Evolutionary conservation across 2,888 invertebrate species (phyloP).

Genomic region (Cataglyphis altisquamis): DNA sequence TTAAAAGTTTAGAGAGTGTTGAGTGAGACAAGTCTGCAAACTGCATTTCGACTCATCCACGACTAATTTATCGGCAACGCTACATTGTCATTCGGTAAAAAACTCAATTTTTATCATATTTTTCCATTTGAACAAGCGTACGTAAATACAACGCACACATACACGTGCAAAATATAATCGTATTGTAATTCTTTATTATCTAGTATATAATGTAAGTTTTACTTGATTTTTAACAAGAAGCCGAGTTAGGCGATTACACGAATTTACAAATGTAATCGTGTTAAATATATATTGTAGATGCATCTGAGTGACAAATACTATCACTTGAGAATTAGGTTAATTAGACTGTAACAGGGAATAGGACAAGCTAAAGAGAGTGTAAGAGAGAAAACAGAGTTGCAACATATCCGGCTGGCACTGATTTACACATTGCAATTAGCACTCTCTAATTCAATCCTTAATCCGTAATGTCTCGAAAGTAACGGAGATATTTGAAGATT

Average conservation of each 20-base stretch:
- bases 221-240: background rate
- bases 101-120: background rate
- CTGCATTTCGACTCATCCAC: background rate
- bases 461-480: conserved; percentile 25
- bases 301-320: background rate
- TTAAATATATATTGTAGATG: background rate
- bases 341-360: conserved; percentile 16
- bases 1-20: conserved; percentile 2
- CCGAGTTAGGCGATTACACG: background rate
- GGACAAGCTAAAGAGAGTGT: background rate
- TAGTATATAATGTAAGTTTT: background rate
- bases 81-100: background rate
- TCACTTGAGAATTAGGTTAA: conserved; percentile 16
- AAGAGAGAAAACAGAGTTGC: conserved; percentile 12
- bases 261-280: background rate
- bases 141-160: background rate
- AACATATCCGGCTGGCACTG: conserved; percentile 27
- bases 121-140: background rate
- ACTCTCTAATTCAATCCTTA: conserved; percentile 29
- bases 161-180: background rate
- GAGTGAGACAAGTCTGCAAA: conserved; percentile 2
- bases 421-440: conserved; percentile 53
- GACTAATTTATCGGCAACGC: background rate
- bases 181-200: background rate
- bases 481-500: background rate